A percentile compares a stretch with the other conserved stretches of the same genome.
These are phyloP conservation scores for Habroteleia sp. DNA, from an alignment of 2,888 invertebrate genomes.

Conservation along the genomic window DNA sequence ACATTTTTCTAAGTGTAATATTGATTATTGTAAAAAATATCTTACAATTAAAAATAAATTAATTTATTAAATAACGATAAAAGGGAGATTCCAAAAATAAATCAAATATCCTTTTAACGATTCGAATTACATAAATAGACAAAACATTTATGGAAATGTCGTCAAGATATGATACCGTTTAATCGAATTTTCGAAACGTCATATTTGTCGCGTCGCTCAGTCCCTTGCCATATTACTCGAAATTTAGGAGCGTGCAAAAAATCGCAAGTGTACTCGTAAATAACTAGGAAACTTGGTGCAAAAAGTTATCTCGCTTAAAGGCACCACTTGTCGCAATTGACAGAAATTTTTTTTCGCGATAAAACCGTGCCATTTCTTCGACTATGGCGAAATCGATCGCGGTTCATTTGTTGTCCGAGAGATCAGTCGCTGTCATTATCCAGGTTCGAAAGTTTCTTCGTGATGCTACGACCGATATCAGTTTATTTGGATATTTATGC, in stretches of 20 bases:
- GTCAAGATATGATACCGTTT: too few species aligned
- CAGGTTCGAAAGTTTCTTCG: conserved; percentile 43
- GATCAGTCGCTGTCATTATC: conserved; percentile 55
- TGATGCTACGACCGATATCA: conserved; percentile 44
- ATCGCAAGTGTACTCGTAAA: conserved; percentile 22
- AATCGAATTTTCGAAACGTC: too few species aligned
- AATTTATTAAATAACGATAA: too few species aligned
- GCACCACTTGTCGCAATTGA: conserved; percentile 27
- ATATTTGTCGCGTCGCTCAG: too few species aligned
- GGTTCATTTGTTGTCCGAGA: conserved; percentile 46
- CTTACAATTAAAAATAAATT: too few species aligned
- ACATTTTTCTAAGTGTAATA: too few species aligned
- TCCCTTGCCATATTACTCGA: too few species aligned
- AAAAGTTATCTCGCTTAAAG: conserved; percentile 44
- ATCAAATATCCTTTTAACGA: too few species aligned
- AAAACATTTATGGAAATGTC: too few species aligned
- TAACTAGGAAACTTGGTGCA: conserved; percentile 32
- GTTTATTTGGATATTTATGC: conserved; percentile 45
- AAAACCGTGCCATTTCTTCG: conserved; percentile 45
- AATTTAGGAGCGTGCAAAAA: conserved; percentile 2
- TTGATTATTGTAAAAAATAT: too few species aligned
- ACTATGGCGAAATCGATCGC: conserved; percentile 41
- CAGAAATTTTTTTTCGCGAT: conserved; percentile 23
- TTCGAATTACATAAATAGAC: too few species aligned
- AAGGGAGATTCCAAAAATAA: too few species aligned